Evolutionary conservation across 2,888 invertebrate species (phyloP), one percentile per base, ranked within the genome.

Genomic region (Caenorhabditis sp.): DNA sequence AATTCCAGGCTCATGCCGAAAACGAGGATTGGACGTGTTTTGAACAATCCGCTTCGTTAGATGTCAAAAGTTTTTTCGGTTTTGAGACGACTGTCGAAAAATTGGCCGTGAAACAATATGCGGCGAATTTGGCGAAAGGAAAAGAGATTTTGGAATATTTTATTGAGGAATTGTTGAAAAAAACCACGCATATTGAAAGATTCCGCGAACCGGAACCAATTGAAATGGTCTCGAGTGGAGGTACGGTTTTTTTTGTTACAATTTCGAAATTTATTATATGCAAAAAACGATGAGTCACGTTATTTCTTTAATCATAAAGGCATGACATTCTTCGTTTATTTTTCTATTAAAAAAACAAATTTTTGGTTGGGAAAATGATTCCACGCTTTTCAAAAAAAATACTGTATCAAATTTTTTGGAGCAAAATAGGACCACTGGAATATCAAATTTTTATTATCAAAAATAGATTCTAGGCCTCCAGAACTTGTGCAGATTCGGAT

Each of bases 21-120:
- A 95, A 96, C 89, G 89, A 93, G 0, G 92, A 93, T 55, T 96
- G 95, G 95, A 96, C 96, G 1, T 95, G 95, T 88, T 96, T 96
- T 90, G 95, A 96, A 89, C 95, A 95, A 89, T 92, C 92, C 65
- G 95, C 95, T 24, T 92, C 92, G 81, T 91, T 96, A 69, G 95
- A 95, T 89, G 94, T 96, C 60, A 95, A 94, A 88, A 95, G 93
- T 84, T 96, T 96, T 90, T 95, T 95, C 89, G 95, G 95, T 0
- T 93, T 96, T 86, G 96, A 96, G 90, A 93, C 92, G 88, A 93
- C 94, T 0, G 94, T 95, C 87, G 96, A 96, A 89, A 96, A 95
- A 89, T 91, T 96, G 84, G 94, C 95, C 59, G 95, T 95, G 92
- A 95, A 95, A 87, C 95, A 96, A 88, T 96, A 96, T 88, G 93